Evolutionary conservation across 2,113 vertebrate genomes (phyloP).

Genomic region (Ariopsis seemanni): DNA sequence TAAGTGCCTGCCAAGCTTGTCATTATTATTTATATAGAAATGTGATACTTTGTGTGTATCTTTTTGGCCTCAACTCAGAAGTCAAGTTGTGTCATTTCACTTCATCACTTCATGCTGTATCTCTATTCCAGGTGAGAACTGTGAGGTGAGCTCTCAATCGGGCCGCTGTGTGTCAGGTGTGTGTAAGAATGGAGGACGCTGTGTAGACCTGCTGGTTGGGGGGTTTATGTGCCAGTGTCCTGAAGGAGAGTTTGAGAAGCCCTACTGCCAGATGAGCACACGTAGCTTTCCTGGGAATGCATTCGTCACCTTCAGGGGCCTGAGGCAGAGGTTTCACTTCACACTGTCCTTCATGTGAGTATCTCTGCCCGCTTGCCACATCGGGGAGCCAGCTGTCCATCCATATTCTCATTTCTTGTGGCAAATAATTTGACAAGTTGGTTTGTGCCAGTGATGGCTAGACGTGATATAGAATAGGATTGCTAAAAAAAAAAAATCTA

Average conservation of each 20-base stretch:
- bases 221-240: slow-evolving; percentile 90
- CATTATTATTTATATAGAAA: slow-evolving; percentile 4
- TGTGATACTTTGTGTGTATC: neutral
- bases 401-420: neutral
- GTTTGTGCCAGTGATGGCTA: neutral
- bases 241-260: slow-evolving; percentile 85
- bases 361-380: neutral
- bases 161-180: slow-evolving; percentile 83
- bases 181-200: slow-evolving; percentile 88
- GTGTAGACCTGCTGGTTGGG: slow-evolving; percentile 86
- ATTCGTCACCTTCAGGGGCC: slow-evolving; percentile 91
- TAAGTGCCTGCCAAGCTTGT: neutral
- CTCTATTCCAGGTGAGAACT: slow-evolving; percentile 78
- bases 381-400: neutral
- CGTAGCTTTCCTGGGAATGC: slow-evolving; percentile 88
- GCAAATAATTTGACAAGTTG: neutral
- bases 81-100: neutral
- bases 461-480: neutral
- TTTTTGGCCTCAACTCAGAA: slow-evolving; percentile 2
- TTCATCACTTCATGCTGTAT: neutral
- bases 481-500: neutral
- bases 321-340: slow-evolving; percentile 94
- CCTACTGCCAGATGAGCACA: slow-evolving; percentile 90
- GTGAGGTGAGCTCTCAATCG: slow-evolving; percentile 81
- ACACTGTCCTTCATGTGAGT: slow-evolving; percentile 90